Conservation (phyloP, 2,797 vertebrate species). For the Meda fulgida region DNA sequence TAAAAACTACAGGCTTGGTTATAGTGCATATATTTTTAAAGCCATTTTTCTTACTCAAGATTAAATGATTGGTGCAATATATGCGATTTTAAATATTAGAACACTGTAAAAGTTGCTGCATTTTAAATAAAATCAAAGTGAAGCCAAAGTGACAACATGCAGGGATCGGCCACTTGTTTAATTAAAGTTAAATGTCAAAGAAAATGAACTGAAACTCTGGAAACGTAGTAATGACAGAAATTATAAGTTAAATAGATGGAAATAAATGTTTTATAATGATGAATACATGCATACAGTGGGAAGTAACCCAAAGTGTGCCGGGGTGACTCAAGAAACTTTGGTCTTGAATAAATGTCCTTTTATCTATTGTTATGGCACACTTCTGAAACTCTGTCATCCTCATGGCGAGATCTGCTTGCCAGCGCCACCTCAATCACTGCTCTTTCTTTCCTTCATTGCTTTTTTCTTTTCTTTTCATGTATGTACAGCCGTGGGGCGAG, state of each 20-base stretch:
- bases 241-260: not conserved
- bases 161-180: not conserved
- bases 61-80: not conserved
- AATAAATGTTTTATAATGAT: not conserved
- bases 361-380: conserved; percentile 79
- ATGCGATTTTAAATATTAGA: not conserved
- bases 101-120: not conserved
- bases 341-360: conserved; percentile 71
- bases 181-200: not conserved
- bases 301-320: conserved; percentile 33
- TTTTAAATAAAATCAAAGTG: not conserved
- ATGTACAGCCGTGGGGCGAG: conserved; percentile 76
- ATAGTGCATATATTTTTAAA: not conserved
- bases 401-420: conserved; percentile 52
- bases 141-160: not conserved
- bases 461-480: conserved; percentile 57
- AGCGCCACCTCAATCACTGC: conserved; percentile 33
- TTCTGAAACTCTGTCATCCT: conserved; percentile 68
- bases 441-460: conserved; percentile 48
- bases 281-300: not conserved
- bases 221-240: not conserved
- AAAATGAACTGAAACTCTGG: not conserved
- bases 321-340: conserved; percentile 63
- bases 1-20: not conserved
- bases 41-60: not conserved